These are phyloP conservation scores for Cuculus canorus DNA, from an alignment of 2,797 vertebrate genomes.

Conservation along the genomic window DNA sequence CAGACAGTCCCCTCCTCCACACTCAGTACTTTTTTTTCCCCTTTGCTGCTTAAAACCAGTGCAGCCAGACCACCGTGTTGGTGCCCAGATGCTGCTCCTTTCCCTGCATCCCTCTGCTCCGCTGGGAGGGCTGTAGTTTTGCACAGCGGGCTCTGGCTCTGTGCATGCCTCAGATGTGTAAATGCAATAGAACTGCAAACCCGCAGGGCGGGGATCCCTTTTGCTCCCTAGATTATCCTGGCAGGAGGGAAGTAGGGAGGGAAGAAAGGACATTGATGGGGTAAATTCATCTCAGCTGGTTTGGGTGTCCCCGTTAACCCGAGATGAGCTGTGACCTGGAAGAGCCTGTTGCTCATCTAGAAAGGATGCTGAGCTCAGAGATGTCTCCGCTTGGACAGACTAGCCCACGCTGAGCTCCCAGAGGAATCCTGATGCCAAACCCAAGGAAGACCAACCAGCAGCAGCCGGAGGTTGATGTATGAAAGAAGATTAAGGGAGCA, in stretches of 20 bases:
- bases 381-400: neutral
- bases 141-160: fast-evolving
- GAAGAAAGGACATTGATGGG: neutral
- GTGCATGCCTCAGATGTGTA: fast-evolving
- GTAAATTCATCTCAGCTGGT: neutral
- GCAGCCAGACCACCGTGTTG: fast-evolving
- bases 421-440: neutral
- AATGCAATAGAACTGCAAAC: neutral
- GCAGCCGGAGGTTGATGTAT: neutral
- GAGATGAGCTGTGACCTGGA: neutral
- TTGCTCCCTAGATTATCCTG: neutral
- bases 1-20: conserved; percentile 22
- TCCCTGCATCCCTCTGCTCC: neutral
- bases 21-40: neutral
- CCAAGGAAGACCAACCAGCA: neutral
- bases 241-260: neutral
- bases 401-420: neutral
- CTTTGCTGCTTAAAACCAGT: neutral
- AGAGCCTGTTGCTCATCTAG: neutral
- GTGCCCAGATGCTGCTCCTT: neutral
- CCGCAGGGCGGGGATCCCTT: neutral
- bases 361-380: neutral
- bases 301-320: neutral
- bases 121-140: neutral
- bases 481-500: neutral